Base-by-base conservation (phyloP, 2,113 vertebrate species). In the Sorex araneus region DNA sequence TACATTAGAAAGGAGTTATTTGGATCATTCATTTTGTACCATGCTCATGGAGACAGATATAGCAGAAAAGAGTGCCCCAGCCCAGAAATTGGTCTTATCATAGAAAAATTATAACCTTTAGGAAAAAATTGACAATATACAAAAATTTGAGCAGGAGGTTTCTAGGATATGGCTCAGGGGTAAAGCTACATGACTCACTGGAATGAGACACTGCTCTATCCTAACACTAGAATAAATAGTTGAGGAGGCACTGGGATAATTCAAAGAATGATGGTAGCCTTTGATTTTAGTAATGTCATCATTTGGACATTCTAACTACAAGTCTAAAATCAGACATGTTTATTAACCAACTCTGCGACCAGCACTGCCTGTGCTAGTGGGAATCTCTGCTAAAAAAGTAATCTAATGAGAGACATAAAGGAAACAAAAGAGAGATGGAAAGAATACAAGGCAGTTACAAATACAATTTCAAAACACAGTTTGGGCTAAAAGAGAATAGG, bases 1-100 rank as follows among this genome's bases (percentile, higher is more conserved):
- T 81, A 90, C 32, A 82, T 47, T 40, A 87, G 84, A 78, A 91
- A 91, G 74, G 92, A 93, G 28, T 91, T 92, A 87, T 78, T 75
- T 80, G 77, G 32, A 87, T 43, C 92, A 78, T 93, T 81, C 27
- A 34, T 94, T 93, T 95, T 92, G 43, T 71, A 47, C 27, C 64
- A 94, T 43, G 63, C 64, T 91, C 77, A 73, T 34, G 70, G 79
- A 86, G 13, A 87, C 89, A 91, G 77, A 8, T 47, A 93, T 84
- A 70, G 19, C 23, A 34, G n/a, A 27, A 63, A 77, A 89, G 47
- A 67, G 9, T 73, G 32, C 45, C 3, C 28, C 64, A 8, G 36
- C 16, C 30, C 28, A 80, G 32, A 90, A 77, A 71, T 3, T 73
- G 4, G 1, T 13, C 70, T 83, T 80, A 71, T 32, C 79, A 34